phyloP scores from a whole-genome alignment of 2,113 vertebrate genomes.

The Oncorhynchus tshawytscha region DNA sequence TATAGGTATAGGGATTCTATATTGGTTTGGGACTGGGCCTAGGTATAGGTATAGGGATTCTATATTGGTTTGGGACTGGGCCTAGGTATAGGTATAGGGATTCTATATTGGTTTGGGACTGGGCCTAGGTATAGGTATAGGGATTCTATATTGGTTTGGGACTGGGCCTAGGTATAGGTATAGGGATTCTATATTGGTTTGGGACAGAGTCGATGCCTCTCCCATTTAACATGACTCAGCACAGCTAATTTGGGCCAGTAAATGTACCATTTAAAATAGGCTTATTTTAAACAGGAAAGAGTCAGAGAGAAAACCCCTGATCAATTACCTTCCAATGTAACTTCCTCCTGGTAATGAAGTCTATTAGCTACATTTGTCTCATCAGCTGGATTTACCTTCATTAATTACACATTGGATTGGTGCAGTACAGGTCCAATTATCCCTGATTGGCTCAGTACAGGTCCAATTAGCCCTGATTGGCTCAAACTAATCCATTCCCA shows the following conservation, averaged over 20 bases:
- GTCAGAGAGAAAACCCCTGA: constrained; percentile 49
- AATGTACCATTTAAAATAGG: constrained; percentile 36
- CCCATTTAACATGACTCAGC: neutral
- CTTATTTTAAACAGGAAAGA: constrained; percentile 36
- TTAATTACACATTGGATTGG: constrained; percentile 70
- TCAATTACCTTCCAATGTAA: constrained; percentile 62
- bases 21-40: too few species aligned
- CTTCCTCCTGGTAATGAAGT: constrained; percentile 68
- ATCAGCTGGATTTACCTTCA: constrained; percentile 69
- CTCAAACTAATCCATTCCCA: constrained; percentile 70
- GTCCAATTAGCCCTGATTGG: constrained; percentile 60
- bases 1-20: too few species aligned
- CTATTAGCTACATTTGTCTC: constrained; percentile 71
- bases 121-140: neutral
- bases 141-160: neutral
- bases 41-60: neutral
- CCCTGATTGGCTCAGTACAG: constrained; percentile 55
- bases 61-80: neutral
- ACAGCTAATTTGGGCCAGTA: neutral
- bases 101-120: too few species aligned
- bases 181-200: neutral
- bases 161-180: neutral
- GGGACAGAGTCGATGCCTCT: neutral
- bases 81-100: neutral
- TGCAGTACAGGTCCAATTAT: constrained; percentile 60